phyloP scores from a whole-genome alignment of 64 coral and sea anemone genomes.

The Montipora capricornis region DNA sequence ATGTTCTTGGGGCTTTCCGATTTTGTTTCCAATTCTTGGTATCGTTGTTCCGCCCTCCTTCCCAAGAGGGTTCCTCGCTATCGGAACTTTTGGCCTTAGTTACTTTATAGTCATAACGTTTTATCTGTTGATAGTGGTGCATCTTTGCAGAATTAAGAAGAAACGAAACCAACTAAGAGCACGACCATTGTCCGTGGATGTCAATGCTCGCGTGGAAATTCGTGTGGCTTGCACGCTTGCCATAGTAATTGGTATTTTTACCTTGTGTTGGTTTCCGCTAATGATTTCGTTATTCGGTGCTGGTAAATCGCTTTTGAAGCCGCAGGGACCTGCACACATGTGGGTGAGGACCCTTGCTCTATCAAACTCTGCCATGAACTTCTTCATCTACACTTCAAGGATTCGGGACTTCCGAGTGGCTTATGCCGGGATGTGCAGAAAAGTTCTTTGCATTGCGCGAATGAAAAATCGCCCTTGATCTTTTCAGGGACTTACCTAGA shows the following conservation, averaged over 20 bases:
- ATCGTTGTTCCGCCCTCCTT: neutral
- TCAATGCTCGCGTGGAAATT: constrained; percentile 2
- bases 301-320: neutral
- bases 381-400: constrained; percentile 11
- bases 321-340: neutral
- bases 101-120: neutral
- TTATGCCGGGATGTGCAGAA: neutral
- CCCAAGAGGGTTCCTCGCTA: neutral
- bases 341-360: constrained; percentile 6
- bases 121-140: neutral
- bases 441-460: neutral
- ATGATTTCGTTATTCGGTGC: constrained; percentile 14
- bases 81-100: neutral
- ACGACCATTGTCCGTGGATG: neutral
- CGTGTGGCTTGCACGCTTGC: constrained; percentile 14
- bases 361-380: constrained; percentile 31
- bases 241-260: constrained; percentile 18
- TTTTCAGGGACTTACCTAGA: too few species aligned
- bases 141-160: neutral
- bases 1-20: neutral
- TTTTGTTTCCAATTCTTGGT: neutral
- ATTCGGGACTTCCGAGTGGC: neutral
- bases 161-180: constrained; percentile 9
- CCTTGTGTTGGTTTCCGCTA: constrained; percentile 17
- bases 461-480: neutral